Evolutionary conservation across 2,113 vertebrate species (phyloP).

Genomic region (Amblyornis subalaris): DNA sequence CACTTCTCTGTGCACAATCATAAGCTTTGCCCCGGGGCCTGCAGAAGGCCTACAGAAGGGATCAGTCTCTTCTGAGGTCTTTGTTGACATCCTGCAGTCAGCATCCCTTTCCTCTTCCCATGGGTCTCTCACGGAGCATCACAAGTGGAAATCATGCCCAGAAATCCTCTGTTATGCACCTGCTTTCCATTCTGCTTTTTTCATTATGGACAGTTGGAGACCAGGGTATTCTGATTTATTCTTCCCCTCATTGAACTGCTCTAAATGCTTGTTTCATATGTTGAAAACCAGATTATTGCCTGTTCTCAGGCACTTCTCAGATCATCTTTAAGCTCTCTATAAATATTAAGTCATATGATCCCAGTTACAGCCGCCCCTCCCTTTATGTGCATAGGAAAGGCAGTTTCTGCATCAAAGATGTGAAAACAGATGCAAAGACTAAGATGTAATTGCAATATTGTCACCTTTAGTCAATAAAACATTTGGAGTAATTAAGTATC

Average conservation of each 20-base stretch:
- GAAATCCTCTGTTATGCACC: not conserved
- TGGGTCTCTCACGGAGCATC: not conserved
- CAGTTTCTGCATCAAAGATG: not conserved
- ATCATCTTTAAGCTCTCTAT: not conserved
- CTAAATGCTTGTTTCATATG: not conserved
- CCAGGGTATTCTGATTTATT: not conserved
- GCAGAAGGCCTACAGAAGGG: not conserved
- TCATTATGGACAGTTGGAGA: not conserved
- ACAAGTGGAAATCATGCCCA: not conserved
- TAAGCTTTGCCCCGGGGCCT: not conserved
- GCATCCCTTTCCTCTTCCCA: not conserved
- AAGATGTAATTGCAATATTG: not conserved
- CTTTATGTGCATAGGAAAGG: not conserved
- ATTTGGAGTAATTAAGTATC: not conserved
- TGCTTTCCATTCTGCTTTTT: not conserved
- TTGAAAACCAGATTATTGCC: not conserved
- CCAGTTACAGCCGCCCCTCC: not conserved
- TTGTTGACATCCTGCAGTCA: not conserved
- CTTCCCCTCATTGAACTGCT: not conserved
- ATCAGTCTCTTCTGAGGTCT: not conserved
- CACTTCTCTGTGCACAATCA: not conserved
- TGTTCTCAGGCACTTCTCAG: not conserved
- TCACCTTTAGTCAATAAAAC: not conserved
- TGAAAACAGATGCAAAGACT: not conserved
- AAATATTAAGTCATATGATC: not conserved